Conservation (phyloP, 2,113 vertebrate genomes). For the Chaetodon auriga region DNA sequence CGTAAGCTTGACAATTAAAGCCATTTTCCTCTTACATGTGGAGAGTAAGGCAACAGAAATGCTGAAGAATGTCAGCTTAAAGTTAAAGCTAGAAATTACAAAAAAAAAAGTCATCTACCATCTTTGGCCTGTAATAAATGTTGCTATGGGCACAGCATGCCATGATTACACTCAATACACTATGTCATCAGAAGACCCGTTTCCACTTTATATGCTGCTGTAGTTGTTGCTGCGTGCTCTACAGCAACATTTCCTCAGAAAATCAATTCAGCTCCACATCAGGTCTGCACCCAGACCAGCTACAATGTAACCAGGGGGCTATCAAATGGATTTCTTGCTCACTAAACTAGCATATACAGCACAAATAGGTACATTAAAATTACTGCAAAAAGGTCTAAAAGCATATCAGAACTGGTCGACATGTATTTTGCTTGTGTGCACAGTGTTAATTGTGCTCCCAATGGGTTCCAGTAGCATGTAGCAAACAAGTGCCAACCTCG, state of each 20-base stretch:
- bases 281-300: conserved; percentile 5
- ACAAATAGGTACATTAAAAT: neutral
- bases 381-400: neutral
- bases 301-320: neutral
- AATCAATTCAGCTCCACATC: conserved; percentile 44
- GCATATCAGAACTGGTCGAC: neutral
- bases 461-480: neutral
- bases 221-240: conserved; percentile 36
- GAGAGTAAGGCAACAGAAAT: neutral
- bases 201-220: conserved; percentile 57
- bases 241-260: conserved; percentile 43
- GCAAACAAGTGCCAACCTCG: conserved; percentile 4
- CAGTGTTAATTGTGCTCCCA: neutral
- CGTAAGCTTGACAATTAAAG: neutral
- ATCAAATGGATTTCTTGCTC: neutral
- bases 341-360: neutral
- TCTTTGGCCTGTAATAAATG: conserved; percentile 38
- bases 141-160: conserved; percentile 52
- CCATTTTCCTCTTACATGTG: neutral
- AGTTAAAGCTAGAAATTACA: neutral
- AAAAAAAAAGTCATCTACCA: neutral
- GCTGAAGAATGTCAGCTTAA: neutral
- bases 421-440: neutral
- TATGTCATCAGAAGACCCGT: conserved; percentile 60
- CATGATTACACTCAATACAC: conserved; percentile 11